Evolutionary conservation across 2,113 vertebrate genomes (phyloP), one percentile per base, ranked within the genome.

Genomic region (Oryzias celebensis): DNA sequence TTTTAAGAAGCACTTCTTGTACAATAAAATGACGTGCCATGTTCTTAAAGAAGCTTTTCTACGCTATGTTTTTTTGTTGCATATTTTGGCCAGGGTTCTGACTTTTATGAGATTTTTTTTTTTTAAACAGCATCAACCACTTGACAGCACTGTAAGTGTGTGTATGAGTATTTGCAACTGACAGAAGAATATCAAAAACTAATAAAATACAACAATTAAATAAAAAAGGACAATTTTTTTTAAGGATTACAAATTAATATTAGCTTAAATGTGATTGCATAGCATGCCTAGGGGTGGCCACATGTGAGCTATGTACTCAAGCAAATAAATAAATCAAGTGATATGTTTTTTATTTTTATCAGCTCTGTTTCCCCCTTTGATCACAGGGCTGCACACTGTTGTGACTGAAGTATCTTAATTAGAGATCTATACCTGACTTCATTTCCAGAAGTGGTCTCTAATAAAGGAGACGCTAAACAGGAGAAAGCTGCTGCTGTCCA

Each of bases 371-470:
- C 58, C 71, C 24, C 55, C 50, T 75, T 36, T 31, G 8, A 73
- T 44, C 24, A 48, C 41, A 55, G 43, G 16, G 46, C 61, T 69
- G 58, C 18, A 62, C 20, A 18, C 50, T 70, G 64, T 65, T 74
- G 51, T 66, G 58, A 18, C 31, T 47, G 54, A 23, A 48, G 68
- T 82, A 65, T 63, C 53, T 23, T 66, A 64, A 77, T 83, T 65
- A 77, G 23, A 78, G 52, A 57, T 67, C 31, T 52, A 48, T 58
- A 65, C 58, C 53, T 60, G 54, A 52, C 43, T 46, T 66, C 18
- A 75, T 82, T 76, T 75, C 57, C 65, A 73, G 44, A 70, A 68
- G 23, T 71, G 49, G 26, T 44, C 20, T 42, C 20, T 42, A 68
- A 77, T 66, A 69, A 73, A 68, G 51, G 3, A 57, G 55, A 42